phyloP scores from a whole-genome alignment of 53 echinoderm and acorn worm genomes.

The Echinometra lucunter region DNA sequence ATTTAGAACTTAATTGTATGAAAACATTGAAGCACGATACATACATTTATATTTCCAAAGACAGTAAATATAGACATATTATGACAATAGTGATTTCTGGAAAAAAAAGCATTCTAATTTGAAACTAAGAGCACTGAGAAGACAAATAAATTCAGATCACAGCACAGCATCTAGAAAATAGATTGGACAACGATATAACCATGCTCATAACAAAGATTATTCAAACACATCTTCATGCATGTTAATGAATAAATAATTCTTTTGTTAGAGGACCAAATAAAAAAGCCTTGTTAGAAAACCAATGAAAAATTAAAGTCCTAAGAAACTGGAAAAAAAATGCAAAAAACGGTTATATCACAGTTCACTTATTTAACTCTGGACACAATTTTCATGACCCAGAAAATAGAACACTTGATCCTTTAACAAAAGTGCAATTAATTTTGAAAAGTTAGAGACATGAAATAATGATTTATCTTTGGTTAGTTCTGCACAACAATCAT shows the following conservation, averaged over 20 bases:
- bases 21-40: background rate
- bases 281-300: background rate
- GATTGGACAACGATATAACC: background rate
- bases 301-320: background rate
- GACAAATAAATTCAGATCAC: background rate
- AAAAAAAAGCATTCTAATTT: background rate
- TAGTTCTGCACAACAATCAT: too few species aligned
- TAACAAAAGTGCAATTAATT: too few species aligned
- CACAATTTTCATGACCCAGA: background rate
- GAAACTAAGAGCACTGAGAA: background rate
- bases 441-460: too few species aligned
- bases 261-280: too few species aligned
- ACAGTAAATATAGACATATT: background rate
- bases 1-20: background rate
- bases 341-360: background rate
- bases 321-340: too few species aligned
- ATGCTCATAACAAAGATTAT: background rate
- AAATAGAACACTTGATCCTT: too few species aligned
- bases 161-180: background rate
- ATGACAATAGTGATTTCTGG: background rate
- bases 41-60: background rate
- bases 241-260: too few species aligned
- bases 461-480: too few species aligned
- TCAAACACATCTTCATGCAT: background rate
- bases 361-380: background rate